Percentiles rank a stretch among this genome's conserved stretches.
phyloP scores from a whole-genome alignment of 2,113 vertebrate species.

The Lates calcarifer region DNA sequence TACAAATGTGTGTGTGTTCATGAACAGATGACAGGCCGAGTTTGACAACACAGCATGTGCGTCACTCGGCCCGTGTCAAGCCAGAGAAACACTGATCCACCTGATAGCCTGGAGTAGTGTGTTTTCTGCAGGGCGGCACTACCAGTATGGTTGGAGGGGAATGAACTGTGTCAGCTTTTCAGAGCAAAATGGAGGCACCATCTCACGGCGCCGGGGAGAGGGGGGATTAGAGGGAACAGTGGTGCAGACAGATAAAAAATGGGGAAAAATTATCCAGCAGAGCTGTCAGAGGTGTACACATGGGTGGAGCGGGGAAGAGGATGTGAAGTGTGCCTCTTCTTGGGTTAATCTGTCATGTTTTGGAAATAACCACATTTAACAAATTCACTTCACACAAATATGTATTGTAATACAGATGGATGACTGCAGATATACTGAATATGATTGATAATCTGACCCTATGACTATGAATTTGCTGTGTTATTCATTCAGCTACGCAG shows the following conservation, averaged over 20 bases:
- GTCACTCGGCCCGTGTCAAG: constrained; percentile 17
- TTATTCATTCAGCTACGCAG: too few species aligned
- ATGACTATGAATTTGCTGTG: neutral
- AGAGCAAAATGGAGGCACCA: constrained; percentile 48
- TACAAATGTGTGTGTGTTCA: neutral
- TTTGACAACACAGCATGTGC: constrained; percentile 7
- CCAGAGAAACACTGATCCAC: constrained; percentile 18
- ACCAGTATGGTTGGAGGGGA: constrained; percentile 14
- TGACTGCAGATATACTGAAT: neutral
- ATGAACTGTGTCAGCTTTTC: constrained; percentile 51
- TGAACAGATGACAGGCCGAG: constrained; percentile 17
- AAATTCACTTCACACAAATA: neutral
- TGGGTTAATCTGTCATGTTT: constrained; percentile 9
- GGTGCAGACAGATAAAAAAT: constrained; percentile 21
- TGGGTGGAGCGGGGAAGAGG: neutral
- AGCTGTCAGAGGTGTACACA: constrained; percentile 24
- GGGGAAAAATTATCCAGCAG: constrained; percentile 19
- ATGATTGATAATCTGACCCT: neutral
- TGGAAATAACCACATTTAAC: neutral
- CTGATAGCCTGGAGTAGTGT: constrained; percentile 21
- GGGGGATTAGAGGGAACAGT: constrained; percentile 40
- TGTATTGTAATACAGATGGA: neutral
- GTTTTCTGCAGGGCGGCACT: constrained; percentile 21
- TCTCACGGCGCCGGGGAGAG: neutral
- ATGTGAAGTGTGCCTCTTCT: neutral